These are phyloP conservation scores for Lordiphosa stackelbergi DNA, from an alignment of 1,140 invertebrate genomes.

Conservation along the genomic window DNA sequence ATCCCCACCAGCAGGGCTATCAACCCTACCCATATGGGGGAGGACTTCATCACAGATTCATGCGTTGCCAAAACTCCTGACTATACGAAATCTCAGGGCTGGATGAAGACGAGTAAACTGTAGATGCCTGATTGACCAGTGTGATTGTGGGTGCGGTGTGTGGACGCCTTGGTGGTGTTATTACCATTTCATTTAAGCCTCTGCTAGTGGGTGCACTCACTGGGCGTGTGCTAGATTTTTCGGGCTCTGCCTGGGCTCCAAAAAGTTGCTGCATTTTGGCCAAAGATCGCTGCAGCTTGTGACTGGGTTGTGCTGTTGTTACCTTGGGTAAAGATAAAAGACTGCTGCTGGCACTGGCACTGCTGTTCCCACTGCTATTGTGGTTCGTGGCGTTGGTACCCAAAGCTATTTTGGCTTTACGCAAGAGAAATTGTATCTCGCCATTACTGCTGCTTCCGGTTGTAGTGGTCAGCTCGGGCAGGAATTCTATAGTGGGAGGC, in stretches of 20 bases:
- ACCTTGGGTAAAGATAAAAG: not conserved
- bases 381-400: not conserved
- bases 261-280: slow-evolving; percentile 65
- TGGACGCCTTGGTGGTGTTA: slow-evolving; percentile 10
- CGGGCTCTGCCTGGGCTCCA: slow-evolving; percentile 7
- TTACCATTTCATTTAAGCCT: not conserved
- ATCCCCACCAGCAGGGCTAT: too few species aligned
- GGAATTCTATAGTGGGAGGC: not conserved
- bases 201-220: slow-evolving; percentile 38
- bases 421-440: slow-evolving; percentile 17
- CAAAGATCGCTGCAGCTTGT: slow-evolving; percentile 48
- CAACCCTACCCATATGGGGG: too few species aligned
- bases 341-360: slow-evolving; percentile 2
- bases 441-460: slow-evolving; percentile 19
- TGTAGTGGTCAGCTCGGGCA: slow-evolving; percentile 3
- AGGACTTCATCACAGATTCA: slow-evolving; percentile 46
- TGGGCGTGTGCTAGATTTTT: slow-evolving; percentile 16
- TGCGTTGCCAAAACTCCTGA: slow-evolving; percentile 47
- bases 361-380: slow-evolving; percentile 13
- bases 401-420: slow-evolving; percentile 12
- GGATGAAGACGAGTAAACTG: not conserved
- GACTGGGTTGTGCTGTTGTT: slow-evolving; percentile 5
- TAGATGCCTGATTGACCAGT: not conserved
- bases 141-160: slow-evolving; percentile 42
- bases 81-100: slow-evolving; percentile 32